Base-by-base conservation (phyloP, 2,888 invertebrate genomes). In the Sphaerophoria rueppellii region DNA sequence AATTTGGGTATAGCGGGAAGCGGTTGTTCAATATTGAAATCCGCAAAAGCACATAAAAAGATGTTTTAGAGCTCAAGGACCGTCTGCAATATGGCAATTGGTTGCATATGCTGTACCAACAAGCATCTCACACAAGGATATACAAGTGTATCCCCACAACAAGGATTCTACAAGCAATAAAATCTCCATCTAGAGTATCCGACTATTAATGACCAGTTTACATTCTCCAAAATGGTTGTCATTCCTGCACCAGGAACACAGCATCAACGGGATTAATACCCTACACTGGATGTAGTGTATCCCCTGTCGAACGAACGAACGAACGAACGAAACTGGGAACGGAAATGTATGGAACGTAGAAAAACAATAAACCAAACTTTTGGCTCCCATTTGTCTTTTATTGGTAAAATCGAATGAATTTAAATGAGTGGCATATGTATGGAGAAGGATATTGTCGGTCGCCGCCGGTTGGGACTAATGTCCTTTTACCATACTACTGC, bases 291-390 rank as follows among this genome's bases (percentile, higher is more conserved):
- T 24, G 24, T 24, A n/a, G n/a, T n/a, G n/a, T n/a, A n/a, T n/a
- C n/a, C n/a, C 24, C 24, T 24, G 24, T 24, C 24, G 24, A 24
- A 24, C 24, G 1, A 24, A 24, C 24, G 1, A 24, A 24, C 2
- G 24, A 24, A 24, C 24, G 24, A 24, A 24, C 24, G 24, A 24
- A 24, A 24, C 69, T 63, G 34, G 79, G 35, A 11, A 57, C 11
- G 11, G 9, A 43, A 43, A 7, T 55, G 57, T 40, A 75, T 34
- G 12, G 61, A 85, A 85, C 85, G 85, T 85, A 82, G 87, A 87
- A 87, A 87, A 87, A 87, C 87, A 87, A 87, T 87, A 87, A 87
- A 87, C 77, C 87, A 87, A 87, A 87, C 82, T 87, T 87, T 87
- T 72, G 86, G 86, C 74, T 78, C 85, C 87, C 87, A 87, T 87